Conservation (phyloP, 2,888 invertebrate genomes). For the Drosophila kokeensis region DNA sequence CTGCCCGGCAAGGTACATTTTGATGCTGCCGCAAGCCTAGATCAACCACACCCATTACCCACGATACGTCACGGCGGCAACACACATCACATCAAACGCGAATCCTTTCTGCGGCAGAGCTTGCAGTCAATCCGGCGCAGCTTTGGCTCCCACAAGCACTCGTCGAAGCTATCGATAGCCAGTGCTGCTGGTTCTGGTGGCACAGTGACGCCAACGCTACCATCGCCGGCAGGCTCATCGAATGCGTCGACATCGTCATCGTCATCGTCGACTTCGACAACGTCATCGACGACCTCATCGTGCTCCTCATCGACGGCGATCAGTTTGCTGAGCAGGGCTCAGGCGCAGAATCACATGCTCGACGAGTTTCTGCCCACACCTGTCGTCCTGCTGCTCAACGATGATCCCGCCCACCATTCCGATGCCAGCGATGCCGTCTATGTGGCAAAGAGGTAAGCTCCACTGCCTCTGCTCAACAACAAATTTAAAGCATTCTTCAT, state of each 20-base stretch:
- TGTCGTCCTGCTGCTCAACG: constrained; percentile 52
- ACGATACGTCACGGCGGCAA: constrained; percentile 32
- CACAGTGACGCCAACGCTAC: background rate
- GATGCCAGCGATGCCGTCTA: constrained; percentile 21
- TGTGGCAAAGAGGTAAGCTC: constrained; percentile 36
- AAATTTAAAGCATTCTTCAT: background rate
- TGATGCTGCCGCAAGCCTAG: constrained; percentile 16
- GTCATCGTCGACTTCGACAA: constrained; percentile 47
- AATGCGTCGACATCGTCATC: constrained; percentile 37
- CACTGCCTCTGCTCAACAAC: background rate
- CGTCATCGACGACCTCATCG: constrained; percentile 43
- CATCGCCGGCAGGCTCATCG: constrained; percentile 43
- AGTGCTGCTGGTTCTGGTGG: background rate
- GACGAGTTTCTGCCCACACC: constrained; percentile 61
- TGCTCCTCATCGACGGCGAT: constrained; percentile 57
- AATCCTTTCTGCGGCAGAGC: constrained; percentile 81
- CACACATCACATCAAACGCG: constrained; percentile 65
- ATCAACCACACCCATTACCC: constrained; percentile 1
- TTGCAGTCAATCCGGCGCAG: constrained; percentile 81
- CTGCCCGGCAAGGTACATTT: constrained; percentile 63
- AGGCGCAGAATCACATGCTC: constrained; percentile 52
- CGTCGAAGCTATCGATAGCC: constrained; percentile 36
- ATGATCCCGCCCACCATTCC: constrained; percentile 25
- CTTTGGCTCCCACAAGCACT: constrained; percentile 71
- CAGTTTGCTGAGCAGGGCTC: constrained; percentile 46